A percentile compares a stretch with the other conserved stretches of the same genome.
Evolutionary conservation across 1,140 invertebrate genomes (phyloP).

Genomic region (Schlechtendalia chinensis): DNA sequence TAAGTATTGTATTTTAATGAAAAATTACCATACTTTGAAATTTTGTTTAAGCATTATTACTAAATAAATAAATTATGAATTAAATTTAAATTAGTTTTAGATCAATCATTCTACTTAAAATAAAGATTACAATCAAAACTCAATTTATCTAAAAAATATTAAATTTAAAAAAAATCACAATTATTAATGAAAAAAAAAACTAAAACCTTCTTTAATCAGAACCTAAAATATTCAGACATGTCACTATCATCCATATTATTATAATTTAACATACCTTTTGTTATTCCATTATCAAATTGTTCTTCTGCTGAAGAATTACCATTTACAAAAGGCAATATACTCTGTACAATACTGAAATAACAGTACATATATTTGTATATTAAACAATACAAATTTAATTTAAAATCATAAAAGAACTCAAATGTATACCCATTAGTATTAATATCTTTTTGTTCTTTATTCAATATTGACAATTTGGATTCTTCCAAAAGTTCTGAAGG

Average conservation of each 20-base stretch:
- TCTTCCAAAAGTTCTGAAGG: slow-evolving; percentile 6
- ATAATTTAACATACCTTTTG: not conserved
- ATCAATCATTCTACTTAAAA: too few species aligned
- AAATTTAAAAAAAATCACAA: too few species aligned
- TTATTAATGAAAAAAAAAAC: too few species aligned
- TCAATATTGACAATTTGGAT: slow-evolving; percentile 43
- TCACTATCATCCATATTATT: not conserved
- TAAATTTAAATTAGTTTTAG: too few species aligned
- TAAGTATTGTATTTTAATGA: too few species aligned
- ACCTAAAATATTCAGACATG: too few species aligned
- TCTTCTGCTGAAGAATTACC: slow-evolving; percentile 12
- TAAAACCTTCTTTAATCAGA: too few species aligned
- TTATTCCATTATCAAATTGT: not conserved
- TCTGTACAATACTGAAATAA: not conserved
- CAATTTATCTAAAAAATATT: too few species aligned
- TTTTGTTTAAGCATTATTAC: too few species aligned
- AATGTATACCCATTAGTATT: slow-evolving; percentile 6
- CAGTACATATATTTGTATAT: not conserved
- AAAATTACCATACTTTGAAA: too few species aligned
- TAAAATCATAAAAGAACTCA: not conserved
- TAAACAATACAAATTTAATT: not conserved
- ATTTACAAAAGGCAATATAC: slow-evolving; percentile 24
- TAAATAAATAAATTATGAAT: too few species aligned
- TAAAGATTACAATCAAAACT: too few species aligned
- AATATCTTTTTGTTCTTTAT: slow-evolving; percentile 35